phyloP scores from a whole-genome alignment of 53 echinoderm and acorn worm genomes.

The Luidia sarsii region DNA sequence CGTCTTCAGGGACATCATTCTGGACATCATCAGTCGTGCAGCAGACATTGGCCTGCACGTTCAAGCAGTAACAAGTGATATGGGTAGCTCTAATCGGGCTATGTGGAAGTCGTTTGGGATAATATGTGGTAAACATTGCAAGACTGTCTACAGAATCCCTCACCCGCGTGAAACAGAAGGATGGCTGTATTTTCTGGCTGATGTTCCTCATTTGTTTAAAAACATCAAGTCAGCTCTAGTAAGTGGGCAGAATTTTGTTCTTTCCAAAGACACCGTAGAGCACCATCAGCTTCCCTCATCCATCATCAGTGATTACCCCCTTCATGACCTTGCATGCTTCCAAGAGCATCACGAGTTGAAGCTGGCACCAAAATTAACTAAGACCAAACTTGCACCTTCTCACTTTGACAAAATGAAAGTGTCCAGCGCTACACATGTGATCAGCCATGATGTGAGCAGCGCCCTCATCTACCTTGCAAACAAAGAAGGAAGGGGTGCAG shows the following conservation, averaged over 20 bases:
- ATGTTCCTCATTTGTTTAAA: slow-evolving; percentile 67
- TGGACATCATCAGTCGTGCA: slow-evolving; percentile 54
- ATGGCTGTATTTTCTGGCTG: slow-evolving; percentile 62
- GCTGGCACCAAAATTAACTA: slow-evolving; percentile 61
- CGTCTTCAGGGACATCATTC: slow-evolving; percentile 51
- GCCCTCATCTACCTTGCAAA: slow-evolving; percentile 54
- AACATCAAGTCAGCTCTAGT: slow-evolving; percentile 72
- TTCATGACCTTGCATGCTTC: slow-evolving; percentile 56
- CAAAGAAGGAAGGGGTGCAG: slow-evolving; percentile 14
- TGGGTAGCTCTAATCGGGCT: slow-evolving; percentile 72
- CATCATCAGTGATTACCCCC: slow-evolving; percentile 32
- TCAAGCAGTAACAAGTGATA: slow-evolving; percentile 66
- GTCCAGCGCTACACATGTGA: slow-evolving; percentile 48
- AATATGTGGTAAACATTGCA: slow-evolving; percentile 24
- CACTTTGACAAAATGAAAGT: slow-evolving; percentile 86
- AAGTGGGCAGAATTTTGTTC: slow-evolving; percentile 42
- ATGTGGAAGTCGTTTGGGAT: slow-evolving; percentile 66
- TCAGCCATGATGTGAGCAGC: slow-evolving; percentile 50
- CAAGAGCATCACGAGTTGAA: slow-evolving; percentile 61
- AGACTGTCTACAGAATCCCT: slow-evolving; percentile 42
- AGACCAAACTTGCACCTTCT: slow-evolving; percentile 35
- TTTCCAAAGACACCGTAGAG: slow-evolving; percentile 19
- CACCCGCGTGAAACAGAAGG: slow-evolving; percentile 46
- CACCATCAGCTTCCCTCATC: slow-evolving; percentile 23
- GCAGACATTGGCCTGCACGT: slow-evolving; percentile 60